These are phyloP conservation scores for Tolmerus cingulatus DNA, from an alignment of 2,888 invertebrate genomes.

Conservation along the genomic window DNA sequence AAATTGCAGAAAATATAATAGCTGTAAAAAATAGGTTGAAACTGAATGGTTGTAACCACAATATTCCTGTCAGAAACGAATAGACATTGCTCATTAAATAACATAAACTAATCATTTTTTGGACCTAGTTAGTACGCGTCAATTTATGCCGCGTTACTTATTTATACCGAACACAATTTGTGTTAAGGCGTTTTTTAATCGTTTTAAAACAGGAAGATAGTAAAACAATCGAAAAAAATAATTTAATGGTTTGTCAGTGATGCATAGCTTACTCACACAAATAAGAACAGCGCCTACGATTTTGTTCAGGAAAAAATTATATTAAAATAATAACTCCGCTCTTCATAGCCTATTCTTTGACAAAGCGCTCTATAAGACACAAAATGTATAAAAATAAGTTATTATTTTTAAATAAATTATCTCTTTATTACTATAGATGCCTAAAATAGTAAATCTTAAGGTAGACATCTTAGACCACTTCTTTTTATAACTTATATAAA, in stretches of 20 bases:
- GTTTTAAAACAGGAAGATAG: neutral
- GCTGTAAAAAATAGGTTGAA: slow-evolving; percentile 42
- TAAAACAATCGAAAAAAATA: neutral
- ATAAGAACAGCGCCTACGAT: neutral
- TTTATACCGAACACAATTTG: neutral
- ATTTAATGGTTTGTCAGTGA: neutral
- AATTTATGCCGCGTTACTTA: neutral
- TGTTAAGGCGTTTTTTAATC: neutral
- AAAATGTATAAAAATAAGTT: too few species aligned
- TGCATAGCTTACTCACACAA: neutral
- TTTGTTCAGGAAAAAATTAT: too few species aligned
- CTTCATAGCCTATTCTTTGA: too few species aligned
- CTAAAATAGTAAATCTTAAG: too few species aligned
- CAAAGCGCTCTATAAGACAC: too few species aligned
- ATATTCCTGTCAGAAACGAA: slow-evolving; percentile 25
- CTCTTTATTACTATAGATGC: too few species aligned
- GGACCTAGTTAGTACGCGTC: neutral
- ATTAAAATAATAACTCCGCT: too few species aligned
- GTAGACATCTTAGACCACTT: too few species aligned
- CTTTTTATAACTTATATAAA: too few species aligned
- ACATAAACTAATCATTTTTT: slow-evolving; percentile 30
- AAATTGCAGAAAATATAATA: slow-evolving; percentile 39
- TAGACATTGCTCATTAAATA: slow-evolving; percentile 42
- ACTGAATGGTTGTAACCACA: slow-evolving; percentile 34
- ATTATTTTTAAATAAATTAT: too few species aligned